phyloP scores from a whole-genome alignment of 2,113 vertebrate species.

The Chionodraco myersi region DNA sequence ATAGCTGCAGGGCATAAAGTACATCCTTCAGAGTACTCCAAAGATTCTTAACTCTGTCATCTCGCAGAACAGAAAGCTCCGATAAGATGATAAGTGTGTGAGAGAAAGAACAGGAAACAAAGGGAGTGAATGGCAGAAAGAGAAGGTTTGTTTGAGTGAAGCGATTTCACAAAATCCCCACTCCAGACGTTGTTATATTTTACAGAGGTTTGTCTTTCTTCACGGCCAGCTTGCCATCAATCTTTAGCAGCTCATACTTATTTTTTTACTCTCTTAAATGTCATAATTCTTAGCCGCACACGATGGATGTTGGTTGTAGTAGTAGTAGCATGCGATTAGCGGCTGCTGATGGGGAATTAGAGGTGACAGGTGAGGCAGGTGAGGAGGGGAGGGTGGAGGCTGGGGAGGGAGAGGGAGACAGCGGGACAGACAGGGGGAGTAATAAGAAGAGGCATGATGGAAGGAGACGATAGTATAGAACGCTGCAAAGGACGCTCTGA shows the following conservation, averaged over 20 bases:
- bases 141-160: conserved; percentile 2
- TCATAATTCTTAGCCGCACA: not conserved
- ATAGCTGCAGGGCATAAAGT: not conserved
- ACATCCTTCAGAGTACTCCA: not conserved
- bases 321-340: conserved; percentile 38
- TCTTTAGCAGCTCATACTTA: conserved; percentile 10
- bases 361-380: conserved; percentile 60
- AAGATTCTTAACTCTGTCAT: conserved; percentile 18
- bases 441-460: conserved; percentile 61
- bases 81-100: not conserved
- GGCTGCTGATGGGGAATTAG: conserved; percentile 42
- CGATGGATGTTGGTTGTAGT: conserved; percentile 16
- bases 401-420: conserved; percentile 19
- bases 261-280: not conserved
- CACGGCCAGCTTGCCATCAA: not conserved
- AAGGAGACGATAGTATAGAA: not conserved
- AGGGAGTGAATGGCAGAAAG: conserved; percentile 8
- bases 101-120: conserved; percentile 9
- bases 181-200: conserved; percentile 32
- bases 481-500: no score
- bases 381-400: conserved; percentile 29
- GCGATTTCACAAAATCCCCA: conserved; percentile 19
- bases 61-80: conserved; percentile 9
- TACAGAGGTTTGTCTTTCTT: not conserved
- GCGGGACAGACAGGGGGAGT: conserved; percentile 46